Evolutionary conservation across 2,888 invertebrate species (phyloP), one percentile per base, ranked within the genome.

Genomic region (Calameuta idolon): DNA sequence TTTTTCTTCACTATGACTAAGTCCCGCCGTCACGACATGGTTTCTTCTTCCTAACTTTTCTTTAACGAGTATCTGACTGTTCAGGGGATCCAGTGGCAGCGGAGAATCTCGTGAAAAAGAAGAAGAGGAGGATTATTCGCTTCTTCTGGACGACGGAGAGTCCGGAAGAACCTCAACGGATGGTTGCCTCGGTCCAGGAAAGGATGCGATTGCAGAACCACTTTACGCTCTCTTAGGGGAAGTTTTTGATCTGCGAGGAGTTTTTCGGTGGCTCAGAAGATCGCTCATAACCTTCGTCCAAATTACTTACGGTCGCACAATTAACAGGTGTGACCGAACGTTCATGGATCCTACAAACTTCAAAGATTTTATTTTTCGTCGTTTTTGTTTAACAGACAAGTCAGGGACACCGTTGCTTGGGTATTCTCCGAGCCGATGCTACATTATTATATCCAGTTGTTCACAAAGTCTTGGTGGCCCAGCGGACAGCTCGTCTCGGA

Each of bases 251-350:
- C 95, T 97, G 93, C 94, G 96, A 76, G 98, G 98, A 0, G 96
- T 97, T 37, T 97, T 97, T 89, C 95, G 96, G 76, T 97, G 97
- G 95, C 93, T 98, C 37, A 92, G 98, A 82, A 96, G 96, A 89
- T 97, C 97, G 34, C 93, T 98, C 33, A 97, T 98, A 84, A 96
- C 96, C 3, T 98, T 98, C 92, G 97, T 98, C 34, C 98, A 98
- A 92, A 95, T 97, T 79, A 96, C 97, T 0, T 98, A 97, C 89
- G 97, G 97, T n/a, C 93, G 97, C 81, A 98, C 97, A 79, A 98
- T 98, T 74, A 98, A 97, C 90, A 95, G 96, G 94, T 95, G 92
- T 9, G 69, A n/a, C 12, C 33, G 30, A n/a, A 30, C 30, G 31
- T 12, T 12, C 69, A 33, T 83, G 85, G 92, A 34, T 83, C 91